Evolutionary conservation across 37 sponge, comb jelly and placozoan genomes (phyloP), one percentile per base, ranked within the genome.

Genomic region (Haliclona indistincta): DNA sequence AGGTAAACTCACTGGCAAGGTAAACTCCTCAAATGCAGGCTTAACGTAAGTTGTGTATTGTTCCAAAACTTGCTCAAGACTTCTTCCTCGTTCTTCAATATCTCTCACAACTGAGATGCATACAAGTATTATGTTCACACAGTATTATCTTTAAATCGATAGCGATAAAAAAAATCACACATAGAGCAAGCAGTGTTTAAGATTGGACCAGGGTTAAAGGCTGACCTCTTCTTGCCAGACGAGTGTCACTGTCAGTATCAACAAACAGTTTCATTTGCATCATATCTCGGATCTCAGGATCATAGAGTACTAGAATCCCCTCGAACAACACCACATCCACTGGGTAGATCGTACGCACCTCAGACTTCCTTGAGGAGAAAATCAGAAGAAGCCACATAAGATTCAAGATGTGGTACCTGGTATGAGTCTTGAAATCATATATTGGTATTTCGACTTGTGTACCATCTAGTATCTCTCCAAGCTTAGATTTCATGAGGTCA

Each of bases 1-100:
- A 47, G 49, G 13, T 47, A 8, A 47, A 81, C 94, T 28, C 22
- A 93, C 94, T 40, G 98, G 98, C 2, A 94, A 81, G 53, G 93
- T 91, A 73, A 97, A 94, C 43, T 97, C 98, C 52, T 97, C 98
- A 80, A 97, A 97, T 11, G 95, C 92, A 47, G 98, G 98, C 72
- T 97, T 97, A 22, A 97, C 98, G 4, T 80, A 73, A 17, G 67
- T 42, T 0, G 88, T 94, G 80, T 97, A 97, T 67, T 94, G 98
- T 26, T 73, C 65, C 41, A 97, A 54, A 0, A 94, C 87, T 32
- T 73, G 69, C 23, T 91, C 92, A 37, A 97, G 54, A 11, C 67
- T 54, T 30, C 98, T 76, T 2, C 95, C 95, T 68, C 95, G 37
- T 29, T 85, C 85, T 38, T 81, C 75, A 38, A 78, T 93, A 71